Evolutionary conservation across 1,140 invertebrate species (phyloP).

Genomic region (Scaptomyza montana): DNA sequence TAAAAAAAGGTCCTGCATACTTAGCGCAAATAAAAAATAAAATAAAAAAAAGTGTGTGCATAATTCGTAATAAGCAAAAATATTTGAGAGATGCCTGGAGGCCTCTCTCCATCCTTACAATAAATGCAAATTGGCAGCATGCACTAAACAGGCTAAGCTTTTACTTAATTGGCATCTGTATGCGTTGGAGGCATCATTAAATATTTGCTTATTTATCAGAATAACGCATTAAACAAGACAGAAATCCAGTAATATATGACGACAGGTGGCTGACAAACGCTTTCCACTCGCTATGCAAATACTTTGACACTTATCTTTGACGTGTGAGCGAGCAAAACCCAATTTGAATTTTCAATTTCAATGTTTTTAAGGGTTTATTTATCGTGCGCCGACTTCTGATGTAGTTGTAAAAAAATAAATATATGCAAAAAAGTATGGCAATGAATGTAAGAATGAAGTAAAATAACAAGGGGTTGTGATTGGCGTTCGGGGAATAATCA

Average conservation of each 20-base stretch:
- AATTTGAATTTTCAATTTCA: conserved; percentile 41
- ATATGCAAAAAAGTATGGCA: conserved; percentile 21
- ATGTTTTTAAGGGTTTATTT: conserved; percentile 7
- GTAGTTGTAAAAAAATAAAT: background rate
- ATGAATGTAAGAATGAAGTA: conserved; percentile 14
- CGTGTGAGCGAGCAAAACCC: conserved; percentile 13
- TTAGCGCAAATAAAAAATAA: conserved; percentile 44
- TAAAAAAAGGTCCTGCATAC: conserved; percentile 43
- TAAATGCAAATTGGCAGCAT: conserved; percentile 65
- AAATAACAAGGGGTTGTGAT: background rate
- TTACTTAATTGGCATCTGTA: conserved; percentile 77
- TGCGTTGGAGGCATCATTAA: conserved; percentile 48
- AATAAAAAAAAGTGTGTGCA: conserved; percentile 19
- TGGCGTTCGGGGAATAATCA: conserved; percentile 1
- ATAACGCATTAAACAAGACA: background rate
- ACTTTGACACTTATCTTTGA: conserved; percentile 40
- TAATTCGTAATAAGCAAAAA: conserved; percentile 71
- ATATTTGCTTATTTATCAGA: conserved; percentile 59
- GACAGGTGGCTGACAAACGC: conserved; percentile 25
- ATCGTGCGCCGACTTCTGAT: conserved; percentile 20
- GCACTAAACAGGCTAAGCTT: conserved; percentile 71
- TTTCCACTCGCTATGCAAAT: conserved; percentile 15
- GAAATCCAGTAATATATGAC: background rate
- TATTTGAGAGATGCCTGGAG: conserved; percentile 26
- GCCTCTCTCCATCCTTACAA: conserved; percentile 22